Percentiles rank a stretch among this genome's conserved stretches.
Evolutionary conservation across 2,797 vertebrate species (phyloP).

Genomic region (Lophius americanus): DNA sequence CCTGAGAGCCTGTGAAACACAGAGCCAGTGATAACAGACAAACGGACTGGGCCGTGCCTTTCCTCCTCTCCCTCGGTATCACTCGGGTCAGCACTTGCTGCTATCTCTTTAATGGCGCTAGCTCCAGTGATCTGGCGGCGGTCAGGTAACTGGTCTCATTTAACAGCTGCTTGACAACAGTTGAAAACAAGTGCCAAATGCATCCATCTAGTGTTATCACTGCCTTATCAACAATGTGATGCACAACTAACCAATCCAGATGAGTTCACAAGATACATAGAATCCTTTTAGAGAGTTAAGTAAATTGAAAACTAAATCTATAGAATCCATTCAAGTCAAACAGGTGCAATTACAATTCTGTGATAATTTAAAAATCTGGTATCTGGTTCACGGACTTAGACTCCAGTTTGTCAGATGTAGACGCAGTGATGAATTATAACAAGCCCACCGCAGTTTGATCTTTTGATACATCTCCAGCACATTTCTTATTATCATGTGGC

Average conservation of each 20-base stretch:
- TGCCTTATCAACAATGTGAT: conserved; percentile 40
- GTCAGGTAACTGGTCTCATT: conserved; percentile 53
- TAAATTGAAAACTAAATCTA: background rate
- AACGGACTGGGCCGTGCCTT: conserved; percentile 65
- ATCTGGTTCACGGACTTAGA: conserved; percentile 35
- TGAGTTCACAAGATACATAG: conserved; percentile 12
- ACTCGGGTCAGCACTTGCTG: conserved; percentile 83
- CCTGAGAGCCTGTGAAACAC: conserved; percentile 84
- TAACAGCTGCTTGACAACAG: conserved; percentile 50
- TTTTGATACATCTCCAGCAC: conserved; percentile 65
- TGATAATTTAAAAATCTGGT: conserved; percentile 33
- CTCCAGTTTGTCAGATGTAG: conserved; percentile 47
- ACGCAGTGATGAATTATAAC: conserved; percentile 54
- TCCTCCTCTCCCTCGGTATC: conserved; percentile 81
- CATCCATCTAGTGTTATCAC: conserved; percentile 34
- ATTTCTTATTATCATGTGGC: conserved; percentile 63
- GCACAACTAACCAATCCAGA: conserved; percentile 24
- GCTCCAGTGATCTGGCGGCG: conserved; percentile 67
- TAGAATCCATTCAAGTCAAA: background rate
- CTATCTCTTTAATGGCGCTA: conserved; percentile 88
- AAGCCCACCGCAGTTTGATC: conserved; percentile 51
- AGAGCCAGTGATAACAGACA: conserved; percentile 90
- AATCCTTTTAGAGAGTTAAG: conserved; percentile 3
- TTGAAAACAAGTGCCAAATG: conserved; percentile 76
- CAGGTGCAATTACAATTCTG: conserved; percentile 11